Percentiles rank a stretch among this genome's conserved stretches.
Evolutionary conservation across 37 sponge, comb jelly and placozoan genomes (phyloP).

Genomic region (Axinella damicornis): DNA sequence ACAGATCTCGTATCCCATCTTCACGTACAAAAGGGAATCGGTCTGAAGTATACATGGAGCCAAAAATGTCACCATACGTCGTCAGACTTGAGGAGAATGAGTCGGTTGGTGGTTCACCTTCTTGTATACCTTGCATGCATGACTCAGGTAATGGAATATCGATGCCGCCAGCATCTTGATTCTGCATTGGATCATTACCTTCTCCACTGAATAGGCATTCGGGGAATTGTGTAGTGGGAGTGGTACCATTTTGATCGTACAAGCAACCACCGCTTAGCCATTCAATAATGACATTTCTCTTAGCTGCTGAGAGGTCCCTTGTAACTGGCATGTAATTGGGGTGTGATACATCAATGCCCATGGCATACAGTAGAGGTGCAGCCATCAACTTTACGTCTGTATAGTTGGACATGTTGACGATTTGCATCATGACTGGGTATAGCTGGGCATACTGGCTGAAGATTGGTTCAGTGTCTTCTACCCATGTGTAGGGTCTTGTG

Average conservation of each 20-base stretch:
- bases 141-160: no score
- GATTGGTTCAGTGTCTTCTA: constrained; percentile 33
- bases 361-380: constrained; percentile 12
- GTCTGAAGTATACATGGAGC: no score
- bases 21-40: no score
- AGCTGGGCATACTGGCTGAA: constrained; percentile 45
- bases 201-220: no score
- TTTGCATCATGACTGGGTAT: constrained; percentile 53
- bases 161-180: neutral
- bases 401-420: constrained; percentile 49
- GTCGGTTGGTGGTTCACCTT: no score
- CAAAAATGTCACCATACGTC: no score
- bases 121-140: no score
- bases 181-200: no score
- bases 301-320: constrained; percentile 47
- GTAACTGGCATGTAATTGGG: constrained; percentile 78
- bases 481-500: constrained; percentile 17
- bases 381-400: constrained; percentile 27
- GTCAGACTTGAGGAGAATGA: no score
- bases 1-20: no score
- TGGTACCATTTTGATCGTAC: no score
- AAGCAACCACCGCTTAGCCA: constrained; percentile 26
- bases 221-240: neutral
- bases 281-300: constrained; percentile 24
- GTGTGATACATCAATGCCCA: constrained; percentile 39